These are phyloP conservation scores for Gulo gulo DNA, from an alignment of 2,113 vertebrate genomes.

Conservation along the genomic window DNA sequence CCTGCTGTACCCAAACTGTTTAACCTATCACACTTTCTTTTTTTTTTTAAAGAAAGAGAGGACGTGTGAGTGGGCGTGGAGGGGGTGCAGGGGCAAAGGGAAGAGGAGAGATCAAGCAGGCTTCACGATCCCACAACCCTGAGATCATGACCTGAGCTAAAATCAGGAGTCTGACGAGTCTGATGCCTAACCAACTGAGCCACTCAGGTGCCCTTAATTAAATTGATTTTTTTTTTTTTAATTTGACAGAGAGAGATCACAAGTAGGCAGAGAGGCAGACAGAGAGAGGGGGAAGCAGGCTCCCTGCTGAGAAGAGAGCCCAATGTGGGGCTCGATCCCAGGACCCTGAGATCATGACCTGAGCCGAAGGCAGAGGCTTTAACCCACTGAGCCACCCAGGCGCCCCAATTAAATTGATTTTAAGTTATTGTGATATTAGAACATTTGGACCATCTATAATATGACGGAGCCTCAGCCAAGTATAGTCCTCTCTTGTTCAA, in stretches of 20 bases:
- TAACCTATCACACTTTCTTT: not conserved
- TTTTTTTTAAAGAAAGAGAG: no score
- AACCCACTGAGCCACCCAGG: not conserved
- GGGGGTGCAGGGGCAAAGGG: not conserved
- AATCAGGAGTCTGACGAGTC: not conserved
- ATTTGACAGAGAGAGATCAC: no score
- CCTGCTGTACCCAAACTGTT: not conserved
- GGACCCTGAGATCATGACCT: not conserved
- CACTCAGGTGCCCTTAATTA: not conserved
- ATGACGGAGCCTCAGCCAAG: not conserved
- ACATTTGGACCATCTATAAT: not conserved
- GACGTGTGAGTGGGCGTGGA: not conserved
- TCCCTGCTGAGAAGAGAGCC: no score
- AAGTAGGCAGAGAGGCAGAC: no score
- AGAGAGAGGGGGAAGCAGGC: no score
- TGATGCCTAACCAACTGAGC: no score
- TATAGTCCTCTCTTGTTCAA: not conserved
- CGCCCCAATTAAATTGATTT: not conserved
- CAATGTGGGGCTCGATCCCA: no score
- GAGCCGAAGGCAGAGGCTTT: not conserved
- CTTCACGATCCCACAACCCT: not conserved
- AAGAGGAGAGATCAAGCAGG: not conserved
- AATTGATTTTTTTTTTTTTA: not conserved
- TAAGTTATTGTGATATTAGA: conserved; percentile 7
- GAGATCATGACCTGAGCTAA: not conserved